phyloP scores from a whole-genome alignment of 2,797 vertebrate genomes.

The Myotis pilosus region DNA sequence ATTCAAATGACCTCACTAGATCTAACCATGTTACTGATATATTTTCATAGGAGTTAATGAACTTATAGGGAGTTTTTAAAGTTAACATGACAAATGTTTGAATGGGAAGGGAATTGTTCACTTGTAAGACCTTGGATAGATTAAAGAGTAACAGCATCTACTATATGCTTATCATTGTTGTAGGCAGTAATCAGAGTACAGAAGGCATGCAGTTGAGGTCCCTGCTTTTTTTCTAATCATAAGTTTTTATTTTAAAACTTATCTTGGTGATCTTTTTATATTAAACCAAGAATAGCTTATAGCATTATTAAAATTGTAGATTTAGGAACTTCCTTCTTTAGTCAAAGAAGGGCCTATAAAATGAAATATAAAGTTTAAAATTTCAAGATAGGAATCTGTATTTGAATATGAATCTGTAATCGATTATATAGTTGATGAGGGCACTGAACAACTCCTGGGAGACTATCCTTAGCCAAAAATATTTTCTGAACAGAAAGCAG shows the following conservation, averaged over 20 bases:
- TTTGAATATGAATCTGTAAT: neutral
- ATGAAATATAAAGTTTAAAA: neutral
- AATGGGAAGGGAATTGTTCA: neutral
- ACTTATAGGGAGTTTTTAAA: neutral
- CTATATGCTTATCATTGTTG: neutral
- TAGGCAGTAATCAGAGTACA: neutral
- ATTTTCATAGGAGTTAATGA: neutral
- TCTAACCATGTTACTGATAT: neutral
- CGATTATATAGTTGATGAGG: neutral
- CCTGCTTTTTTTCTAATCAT: neutral
- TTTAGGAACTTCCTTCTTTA: slow-evolving; percentile 24
- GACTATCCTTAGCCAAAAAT: neutral
- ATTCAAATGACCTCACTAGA: neutral
- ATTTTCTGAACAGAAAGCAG: slow-evolving; percentile 5
- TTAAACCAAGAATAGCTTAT: neutral
- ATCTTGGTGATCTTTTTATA: neutral
- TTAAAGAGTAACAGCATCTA: neutral
- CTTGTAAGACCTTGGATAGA: neutral
- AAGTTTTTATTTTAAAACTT: slow-evolving; percentile 2
- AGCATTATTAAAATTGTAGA: neutral
- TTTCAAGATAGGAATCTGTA: neutral
- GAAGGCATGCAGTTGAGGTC: neutral
- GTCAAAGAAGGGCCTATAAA: slow-evolving; percentile 23
- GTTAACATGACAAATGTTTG: slow-evolving; percentile 14
- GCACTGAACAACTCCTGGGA: neutral